Conservation (phyloP, 2,113 vertebrate genomes). For the Callithrix jacchus region DNA sequence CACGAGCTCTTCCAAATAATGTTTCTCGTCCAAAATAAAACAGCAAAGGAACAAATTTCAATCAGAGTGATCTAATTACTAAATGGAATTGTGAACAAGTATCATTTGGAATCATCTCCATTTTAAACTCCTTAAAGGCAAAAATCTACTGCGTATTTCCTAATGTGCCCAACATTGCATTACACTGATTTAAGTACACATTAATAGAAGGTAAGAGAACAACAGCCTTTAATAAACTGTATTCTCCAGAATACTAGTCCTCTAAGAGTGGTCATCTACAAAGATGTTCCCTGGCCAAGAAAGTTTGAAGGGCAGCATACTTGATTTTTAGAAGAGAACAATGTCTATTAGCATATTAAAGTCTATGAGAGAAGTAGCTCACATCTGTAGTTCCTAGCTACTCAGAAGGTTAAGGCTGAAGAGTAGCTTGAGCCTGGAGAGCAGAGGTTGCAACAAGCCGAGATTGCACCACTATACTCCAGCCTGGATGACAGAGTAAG, state of each 20-base stretch:
- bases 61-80: neutral
- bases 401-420: too few relatives aligned
- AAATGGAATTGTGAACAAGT: neutral
- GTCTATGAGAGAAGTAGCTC: neutral
- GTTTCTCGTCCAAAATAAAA: slow-evolving; percentile 36
- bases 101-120: neutral
- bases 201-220: neutral
- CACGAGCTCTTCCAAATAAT: neutral
- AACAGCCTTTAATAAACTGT: neutral
- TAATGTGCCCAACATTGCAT: neutral
- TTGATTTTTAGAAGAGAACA: neutral
- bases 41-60: slow-evolving; percentile 42
- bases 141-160: neutral
- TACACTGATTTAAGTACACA: neutral
- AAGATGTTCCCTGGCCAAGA: neutral
- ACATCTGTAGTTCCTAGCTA: too few relatives aligned
- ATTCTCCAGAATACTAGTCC: neutral
- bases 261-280: neutral
- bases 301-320: neutral
- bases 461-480: too few relatives aligned
- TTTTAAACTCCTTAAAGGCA: slow-evolving; percentile 24
- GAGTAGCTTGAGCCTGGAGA: too few relatives aligned
- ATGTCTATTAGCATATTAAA: neutral
- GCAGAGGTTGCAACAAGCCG: too few relatives aligned
- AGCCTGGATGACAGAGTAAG: too few relatives aligned